These are phyloP conservation scores for Aptenodytes forsteri DNA, from an alignment of 2,113 vertebrate species.

Conservation along the genomic window DNA sequence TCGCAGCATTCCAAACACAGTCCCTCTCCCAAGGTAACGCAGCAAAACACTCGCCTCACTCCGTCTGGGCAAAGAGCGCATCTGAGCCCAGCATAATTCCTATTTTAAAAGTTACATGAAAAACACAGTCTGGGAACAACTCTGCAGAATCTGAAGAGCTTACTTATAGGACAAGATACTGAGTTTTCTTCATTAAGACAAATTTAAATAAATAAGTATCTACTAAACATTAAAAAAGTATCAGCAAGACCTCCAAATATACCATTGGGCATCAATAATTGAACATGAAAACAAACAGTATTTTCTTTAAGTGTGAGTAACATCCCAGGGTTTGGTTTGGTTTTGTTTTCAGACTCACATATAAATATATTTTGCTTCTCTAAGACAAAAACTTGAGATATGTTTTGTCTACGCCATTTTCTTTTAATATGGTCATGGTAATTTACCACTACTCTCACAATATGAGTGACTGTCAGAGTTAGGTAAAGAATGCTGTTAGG, in stretches of 20 bases:
- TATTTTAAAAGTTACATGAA: background rate
- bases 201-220: background rate
- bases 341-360: background rate
- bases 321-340: background rate
- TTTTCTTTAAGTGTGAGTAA: background rate
- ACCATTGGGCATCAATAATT: background rate
- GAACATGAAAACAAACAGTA: background rate
- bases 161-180: background rate
- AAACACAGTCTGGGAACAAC: background rate
- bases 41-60: background rate
- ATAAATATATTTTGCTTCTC: background rate
- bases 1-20: background rate
- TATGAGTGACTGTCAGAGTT: background rate
- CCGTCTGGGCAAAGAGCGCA: fast-evolving
- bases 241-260: background rate
- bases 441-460: background rate
- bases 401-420: background rate
- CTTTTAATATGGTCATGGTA: background rate
- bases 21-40: background rate
- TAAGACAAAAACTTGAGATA: background rate
- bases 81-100: fast-evolving
- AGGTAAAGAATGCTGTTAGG: background rate
- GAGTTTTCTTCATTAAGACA: background rate
- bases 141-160: background rate
- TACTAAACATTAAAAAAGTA: background rate